Conservation (phyloP, 2,113 vertebrate genomes). For the Salvator merianae region DNA sequence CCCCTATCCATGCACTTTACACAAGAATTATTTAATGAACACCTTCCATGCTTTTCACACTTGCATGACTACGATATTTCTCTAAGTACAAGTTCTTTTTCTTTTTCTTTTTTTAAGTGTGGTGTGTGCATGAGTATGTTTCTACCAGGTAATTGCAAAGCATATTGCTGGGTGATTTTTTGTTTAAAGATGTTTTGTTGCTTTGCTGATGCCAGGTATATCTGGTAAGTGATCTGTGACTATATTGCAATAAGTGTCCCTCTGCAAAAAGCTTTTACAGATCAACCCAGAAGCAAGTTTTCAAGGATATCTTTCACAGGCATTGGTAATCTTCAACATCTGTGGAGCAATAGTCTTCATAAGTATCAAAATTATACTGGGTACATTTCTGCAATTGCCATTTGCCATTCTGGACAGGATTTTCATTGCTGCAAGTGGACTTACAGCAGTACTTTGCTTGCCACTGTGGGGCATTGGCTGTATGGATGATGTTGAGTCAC, state of each 20-base stretch:
- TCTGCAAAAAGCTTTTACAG: neutral
- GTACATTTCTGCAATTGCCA: neutral
- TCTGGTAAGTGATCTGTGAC: neutral
- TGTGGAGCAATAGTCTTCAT: neutral
- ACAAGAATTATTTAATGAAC: neutral
- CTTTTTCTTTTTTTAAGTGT: too few relatives aligned
- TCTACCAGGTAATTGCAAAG: neutral
- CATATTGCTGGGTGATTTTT: too few relatives aligned
- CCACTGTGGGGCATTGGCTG: too few relatives aligned
- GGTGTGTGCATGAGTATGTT: neutral
- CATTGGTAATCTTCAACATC: neutral
- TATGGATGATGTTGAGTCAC: too few relatives aligned
- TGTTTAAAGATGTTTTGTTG: too few relatives aligned
- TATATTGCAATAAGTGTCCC: neutral
- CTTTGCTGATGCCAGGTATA: neutral
- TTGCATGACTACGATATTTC: neutral
- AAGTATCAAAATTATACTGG: neutral
- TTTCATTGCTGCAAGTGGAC: too few relatives aligned
- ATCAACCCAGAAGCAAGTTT: neutral
- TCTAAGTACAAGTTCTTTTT: neutral
- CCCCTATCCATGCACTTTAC: neutral
- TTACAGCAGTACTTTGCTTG: too few relatives aligned
- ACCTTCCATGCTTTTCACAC: neutral
- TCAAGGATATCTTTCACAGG: neutral
- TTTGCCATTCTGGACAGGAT: too few relatives aligned